phyloP scores from a whole-genome alignment of 2,113 vertebrate species.

The Chionomys nivalis region DNA sequence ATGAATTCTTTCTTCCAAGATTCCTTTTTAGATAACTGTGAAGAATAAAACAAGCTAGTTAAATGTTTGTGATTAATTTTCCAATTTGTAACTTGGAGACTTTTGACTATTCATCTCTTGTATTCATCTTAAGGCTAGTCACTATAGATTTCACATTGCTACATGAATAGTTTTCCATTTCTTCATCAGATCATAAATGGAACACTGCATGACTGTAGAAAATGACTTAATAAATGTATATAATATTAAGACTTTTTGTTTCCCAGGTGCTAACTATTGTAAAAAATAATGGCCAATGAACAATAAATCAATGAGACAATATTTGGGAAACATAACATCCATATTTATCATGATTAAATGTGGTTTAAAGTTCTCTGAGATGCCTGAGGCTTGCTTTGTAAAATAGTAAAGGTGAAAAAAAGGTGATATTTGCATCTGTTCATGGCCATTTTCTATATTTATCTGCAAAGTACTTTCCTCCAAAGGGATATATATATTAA shows the following conservation, averaged over 20 bases:
- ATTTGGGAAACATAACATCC: constrained; percentile 43
- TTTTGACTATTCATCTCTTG: constrained; percentile 42
- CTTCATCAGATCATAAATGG: constrained; percentile 2
- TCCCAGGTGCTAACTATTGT: constrained; percentile 22
- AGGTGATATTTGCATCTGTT: constrained; percentile 7
- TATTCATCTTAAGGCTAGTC: constrained; percentile 51
- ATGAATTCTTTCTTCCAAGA: neutral
- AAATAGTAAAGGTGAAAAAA: constrained; percentile 23
- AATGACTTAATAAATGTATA: neutral
- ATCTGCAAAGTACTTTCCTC: neutral
- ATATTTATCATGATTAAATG: constrained; percentile 72
- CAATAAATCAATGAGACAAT: constrained; percentile 60
- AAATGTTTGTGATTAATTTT: constrained; percentile 58
- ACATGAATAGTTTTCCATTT: constrained; percentile 36
- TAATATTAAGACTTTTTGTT: neutral
- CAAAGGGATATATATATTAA: neutral
- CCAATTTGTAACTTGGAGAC: constrained; percentile 12
- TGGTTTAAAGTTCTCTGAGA: constrained; percentile 8
- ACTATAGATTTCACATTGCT: constrained; percentile 49
- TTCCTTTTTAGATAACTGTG: constrained; percentile 36
- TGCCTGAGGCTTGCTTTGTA: constrained; percentile 36
- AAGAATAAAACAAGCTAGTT: constrained; percentile 50
- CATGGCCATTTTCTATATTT: neutral
- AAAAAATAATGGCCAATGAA: constrained; percentile 57
- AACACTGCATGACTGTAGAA: neutral